Evolutionary conservation across 2,113 vertebrate species (phyloP), one percentile per base, ranked within the genome.

Genomic region (Sclerurus mexicanus): DNA sequence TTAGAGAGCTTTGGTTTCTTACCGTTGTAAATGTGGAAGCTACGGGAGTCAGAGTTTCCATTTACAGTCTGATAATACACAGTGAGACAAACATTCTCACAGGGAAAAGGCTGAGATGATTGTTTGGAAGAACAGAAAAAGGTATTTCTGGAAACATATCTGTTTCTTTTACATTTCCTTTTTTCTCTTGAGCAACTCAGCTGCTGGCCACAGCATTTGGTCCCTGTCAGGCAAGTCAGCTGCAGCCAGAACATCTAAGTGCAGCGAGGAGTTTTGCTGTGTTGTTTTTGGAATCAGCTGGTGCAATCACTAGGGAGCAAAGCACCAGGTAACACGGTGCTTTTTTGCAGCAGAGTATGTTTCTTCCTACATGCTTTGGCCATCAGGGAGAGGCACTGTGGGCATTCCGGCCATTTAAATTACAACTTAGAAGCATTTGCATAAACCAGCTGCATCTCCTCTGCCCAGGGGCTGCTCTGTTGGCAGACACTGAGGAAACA

Each of bases 371-470:
- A 2, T 5, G 22, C 33, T 62, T 40, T 71, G 5, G 9, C 58
- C 59, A 4, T 58, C 66, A 52, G 10, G 52, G 64, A 60, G 58
- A 68, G 12, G 37, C 71, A 53, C 44, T 16, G 1, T 6, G 17
- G 2, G 1, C 56, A 60, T 55, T 88, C 69, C 53, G 69, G 5
- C 46, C n/a, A 12, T 2, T 7, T 52, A 37, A 85, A 6, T 47
- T 77, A 66, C 39, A 83, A 5, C 39, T 83, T 42, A 1, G 30
- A 84, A 55, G 22, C 35, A 52, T 89, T 83, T 74, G 60, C 81
- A 44, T 56, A 28, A 75, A 59, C 18, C 87, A 77, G 75, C 78
- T 83, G 85, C 85, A 44, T 47, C 78, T 86, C 59, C 75, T 93
- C 68, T 93, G 87, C 75, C 53, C 75, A 55, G 83, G 46, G 55